These are phyloP conservation scores for Urocynchramus pylzowi DNA, from an alignment of 2,113 vertebrate species.

Conservation along the genomic window DNA sequence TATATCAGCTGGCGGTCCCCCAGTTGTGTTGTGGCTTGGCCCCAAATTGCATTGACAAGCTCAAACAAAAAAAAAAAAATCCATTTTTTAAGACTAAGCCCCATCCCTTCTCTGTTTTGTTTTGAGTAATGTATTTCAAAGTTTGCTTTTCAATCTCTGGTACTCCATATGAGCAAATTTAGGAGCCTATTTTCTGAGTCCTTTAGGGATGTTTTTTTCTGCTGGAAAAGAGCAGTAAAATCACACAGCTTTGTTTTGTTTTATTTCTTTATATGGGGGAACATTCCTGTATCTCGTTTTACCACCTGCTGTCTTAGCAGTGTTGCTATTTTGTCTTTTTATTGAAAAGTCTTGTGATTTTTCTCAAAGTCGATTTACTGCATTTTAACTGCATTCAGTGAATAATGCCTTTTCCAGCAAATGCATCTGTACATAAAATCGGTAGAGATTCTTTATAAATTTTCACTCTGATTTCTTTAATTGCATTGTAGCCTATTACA, in stretches of 20 bases:
- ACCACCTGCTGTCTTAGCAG: slow-evolving; percentile 56
- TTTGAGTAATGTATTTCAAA: not conserved
- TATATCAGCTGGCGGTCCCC: not conserved
- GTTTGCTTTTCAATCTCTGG: not conserved
- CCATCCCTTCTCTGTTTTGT: not conserved
- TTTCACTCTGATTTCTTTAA: slow-evolving; percentile 11
- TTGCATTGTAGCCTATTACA: not conserved
- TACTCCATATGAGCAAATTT: not conserved
- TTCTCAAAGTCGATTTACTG: slow-evolving; percentile 34
- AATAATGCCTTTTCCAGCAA: slow-evolving; percentile 29
- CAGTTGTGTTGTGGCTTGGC: not conserved
- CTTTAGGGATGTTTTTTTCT: slow-evolving; percentile 23
- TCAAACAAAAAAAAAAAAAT: not conserved
- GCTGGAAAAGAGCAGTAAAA: slow-evolving; percentile 43
- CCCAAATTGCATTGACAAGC: not conserved
- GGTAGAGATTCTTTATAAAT: not conserved
- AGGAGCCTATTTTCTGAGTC: slow-evolving; percentile 26
- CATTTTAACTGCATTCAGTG: slow-evolving; percentile 5
- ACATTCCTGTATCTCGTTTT: slow-evolving; percentile 55
- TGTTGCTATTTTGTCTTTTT: slow-evolving; percentile 56
- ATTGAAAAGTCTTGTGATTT: slow-evolving; percentile 55
- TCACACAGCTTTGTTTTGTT: slow-evolving; percentile 29
- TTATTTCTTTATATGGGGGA: slow-evolving; percentile 53
- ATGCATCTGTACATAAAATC: not conserved
- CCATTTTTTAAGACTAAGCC: not conserved